Conservation (phyloP, 2,113 vertebrate genomes). For the Rissa tridactyla region DNA sequence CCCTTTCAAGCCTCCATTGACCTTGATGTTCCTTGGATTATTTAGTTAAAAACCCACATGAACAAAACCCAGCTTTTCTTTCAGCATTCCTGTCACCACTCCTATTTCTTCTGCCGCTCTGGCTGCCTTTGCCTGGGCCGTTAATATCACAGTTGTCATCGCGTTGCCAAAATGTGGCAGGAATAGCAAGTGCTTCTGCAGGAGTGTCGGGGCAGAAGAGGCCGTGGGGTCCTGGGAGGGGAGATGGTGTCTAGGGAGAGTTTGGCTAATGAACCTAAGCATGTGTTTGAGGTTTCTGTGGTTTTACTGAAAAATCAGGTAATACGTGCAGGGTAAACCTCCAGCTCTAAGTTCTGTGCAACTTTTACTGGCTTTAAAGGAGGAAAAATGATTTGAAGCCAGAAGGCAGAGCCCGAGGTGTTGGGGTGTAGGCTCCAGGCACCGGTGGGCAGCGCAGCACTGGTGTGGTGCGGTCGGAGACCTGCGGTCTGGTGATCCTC, state of each 20-base stretch:
- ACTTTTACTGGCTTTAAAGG: neutral
- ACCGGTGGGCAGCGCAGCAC: neutral
- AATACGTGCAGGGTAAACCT: neutral
- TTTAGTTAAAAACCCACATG: neutral
- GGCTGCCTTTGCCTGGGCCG: neutral
- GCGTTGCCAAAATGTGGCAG: neutral
- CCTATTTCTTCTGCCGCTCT: neutral
- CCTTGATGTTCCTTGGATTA: neutral
- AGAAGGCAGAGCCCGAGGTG: neutral
- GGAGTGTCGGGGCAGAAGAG: neutral
- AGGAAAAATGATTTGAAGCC: neutral
- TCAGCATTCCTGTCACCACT: neutral
- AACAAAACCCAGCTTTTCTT: neutral
- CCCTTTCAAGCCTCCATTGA: neutral
- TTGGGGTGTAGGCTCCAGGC: neutral
- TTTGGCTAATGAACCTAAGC: neutral
- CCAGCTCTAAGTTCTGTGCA: neutral
- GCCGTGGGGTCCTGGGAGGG: neutral
- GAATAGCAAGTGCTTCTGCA: neutral
- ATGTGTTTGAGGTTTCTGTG: neutral
- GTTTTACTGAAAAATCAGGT: neutral
- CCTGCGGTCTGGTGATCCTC: fast-evolving
- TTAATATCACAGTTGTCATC: neutral
- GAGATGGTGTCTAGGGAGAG: neutral
- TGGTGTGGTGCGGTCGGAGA: neutral